These are phyloP conservation scores for Tragelaphus imberbis DNA, from an alignment of 2,113 vertebrate species.

Conservation along the genomic window DNA sequence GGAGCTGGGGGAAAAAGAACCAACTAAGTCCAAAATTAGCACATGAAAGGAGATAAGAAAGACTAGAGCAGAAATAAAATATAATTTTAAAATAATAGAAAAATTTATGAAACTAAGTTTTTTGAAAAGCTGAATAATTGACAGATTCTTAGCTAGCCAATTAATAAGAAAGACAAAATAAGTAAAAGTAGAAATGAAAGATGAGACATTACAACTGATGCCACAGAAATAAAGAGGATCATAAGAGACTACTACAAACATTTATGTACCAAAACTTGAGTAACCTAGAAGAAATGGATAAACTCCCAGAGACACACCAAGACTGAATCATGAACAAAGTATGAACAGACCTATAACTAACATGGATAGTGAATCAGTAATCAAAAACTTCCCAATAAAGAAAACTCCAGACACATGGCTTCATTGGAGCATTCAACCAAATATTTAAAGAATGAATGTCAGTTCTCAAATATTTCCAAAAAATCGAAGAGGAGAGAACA, in stretches of 20 bases:
- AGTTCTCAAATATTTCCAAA: neutral
- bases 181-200: neutral
- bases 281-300: neutral
- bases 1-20: neutral
- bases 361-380: neutral
- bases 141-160: neutral
- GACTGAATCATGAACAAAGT: neutral
- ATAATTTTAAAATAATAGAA: neutral
- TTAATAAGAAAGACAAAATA: neutral
- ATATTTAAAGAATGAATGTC: neutral
- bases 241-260: neutral
- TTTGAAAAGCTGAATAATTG: neutral
- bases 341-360: neutral
- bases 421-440: neutral
- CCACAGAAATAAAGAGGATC: neutral
- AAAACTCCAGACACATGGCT: neutral
- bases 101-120: neutral
- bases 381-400: neutral
- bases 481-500: neutral
- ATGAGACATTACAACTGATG: neutral
- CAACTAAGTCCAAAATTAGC: neutral
- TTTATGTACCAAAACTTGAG: neutral
- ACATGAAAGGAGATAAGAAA: neutral
- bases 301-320: neutral
- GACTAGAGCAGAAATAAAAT: neutral